Conservation (phyloP, 92 coral and sea anemone species). For the Porites evermanni region DNA sequence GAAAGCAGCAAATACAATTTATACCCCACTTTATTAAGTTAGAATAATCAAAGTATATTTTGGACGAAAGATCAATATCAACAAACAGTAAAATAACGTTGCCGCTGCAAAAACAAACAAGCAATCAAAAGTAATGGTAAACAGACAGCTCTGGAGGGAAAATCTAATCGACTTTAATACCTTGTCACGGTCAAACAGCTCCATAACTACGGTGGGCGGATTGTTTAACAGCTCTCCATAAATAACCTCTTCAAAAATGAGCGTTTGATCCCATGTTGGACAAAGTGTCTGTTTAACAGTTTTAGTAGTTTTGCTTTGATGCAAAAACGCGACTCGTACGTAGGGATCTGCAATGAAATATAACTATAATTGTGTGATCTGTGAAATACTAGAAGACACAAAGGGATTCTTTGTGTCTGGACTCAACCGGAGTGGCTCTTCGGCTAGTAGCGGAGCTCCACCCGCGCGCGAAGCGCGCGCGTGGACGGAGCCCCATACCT, state of each 20-base stretch:
- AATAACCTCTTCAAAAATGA: constrained; percentile 77
- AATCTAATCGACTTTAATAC: constrained; percentile 9
- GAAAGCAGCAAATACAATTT: too few relatives aligned
- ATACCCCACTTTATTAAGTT: too few relatives aligned
- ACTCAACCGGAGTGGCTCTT: too few relatives aligned
- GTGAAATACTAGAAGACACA: too few relatives aligned
- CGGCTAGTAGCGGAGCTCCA: too few relatives aligned
- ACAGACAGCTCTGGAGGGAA: too few relatives aligned
- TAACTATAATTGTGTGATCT: neutral
- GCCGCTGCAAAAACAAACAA: neutral
- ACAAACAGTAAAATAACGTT: too few relatives aligned
- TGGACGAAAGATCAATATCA: too few relatives aligned
- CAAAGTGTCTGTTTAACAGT: constrained; percentile 63
- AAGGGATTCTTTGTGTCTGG: too few relatives aligned
- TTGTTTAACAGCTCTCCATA: constrained; percentile 60
- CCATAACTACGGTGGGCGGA: constrained; percentile 90
- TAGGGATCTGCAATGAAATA: constrained; percentile 74
- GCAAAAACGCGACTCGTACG: constrained; percentile 77
- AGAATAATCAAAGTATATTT: too few relatives aligned
- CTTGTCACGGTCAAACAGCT: constrained; percentile 81
- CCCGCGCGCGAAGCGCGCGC: too few relatives aligned
- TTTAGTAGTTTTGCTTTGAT: constrained; percentile 80
- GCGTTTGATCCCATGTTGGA: constrained; percentile 96
- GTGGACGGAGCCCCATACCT: too few relatives aligned
- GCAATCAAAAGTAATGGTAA: neutral